A percentile compares a stretch with the other conserved stretches of the same genome.
phyloP scores from a whole-genome alignment of 2,113 vertebrate genomes.

The Rallus limicola region DNA sequence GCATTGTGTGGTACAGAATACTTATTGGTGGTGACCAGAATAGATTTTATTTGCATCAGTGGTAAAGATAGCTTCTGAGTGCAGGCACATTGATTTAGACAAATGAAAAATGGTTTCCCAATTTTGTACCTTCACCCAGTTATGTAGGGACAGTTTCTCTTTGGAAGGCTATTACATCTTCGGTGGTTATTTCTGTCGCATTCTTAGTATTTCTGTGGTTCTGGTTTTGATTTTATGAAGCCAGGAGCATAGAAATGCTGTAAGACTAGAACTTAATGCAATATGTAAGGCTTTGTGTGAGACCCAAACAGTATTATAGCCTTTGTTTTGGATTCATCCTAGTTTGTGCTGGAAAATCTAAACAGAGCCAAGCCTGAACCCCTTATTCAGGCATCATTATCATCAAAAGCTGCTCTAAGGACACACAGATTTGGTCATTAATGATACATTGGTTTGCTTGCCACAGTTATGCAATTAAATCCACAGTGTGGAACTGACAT shows the following conservation, averaged over 20 bases:
- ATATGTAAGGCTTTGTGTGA: background rate
- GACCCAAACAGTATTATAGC: background rate
- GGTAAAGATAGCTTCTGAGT: background rate
- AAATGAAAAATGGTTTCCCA: background rate
- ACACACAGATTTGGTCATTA: background rate
- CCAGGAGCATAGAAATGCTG: background rate
- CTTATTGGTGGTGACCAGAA: background rate
- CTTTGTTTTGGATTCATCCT: background rate
- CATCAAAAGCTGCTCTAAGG: background rate
- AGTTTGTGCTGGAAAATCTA: background rate
- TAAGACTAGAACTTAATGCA: background rate
- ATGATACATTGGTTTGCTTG: background rate
- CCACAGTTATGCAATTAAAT: slow-evolving; percentile 30
- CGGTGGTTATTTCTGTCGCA: background rate
- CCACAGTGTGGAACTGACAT: background rate
- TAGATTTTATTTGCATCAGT: background rate
- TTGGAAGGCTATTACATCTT: background rate
- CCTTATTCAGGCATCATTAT: background rate
- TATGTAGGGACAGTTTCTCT: background rate
- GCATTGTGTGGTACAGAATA: background rate
- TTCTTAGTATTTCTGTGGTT: background rate
- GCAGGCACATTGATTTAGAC: background rate
- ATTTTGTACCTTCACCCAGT: background rate
- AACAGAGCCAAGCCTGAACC: background rate
- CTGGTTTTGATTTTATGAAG: background rate